A percentile compares a stretch with the other conserved stretches of the same genome.
Conservation (phyloP, 2,888 invertebrate species). For the Proisotoma minuta region DNA sequence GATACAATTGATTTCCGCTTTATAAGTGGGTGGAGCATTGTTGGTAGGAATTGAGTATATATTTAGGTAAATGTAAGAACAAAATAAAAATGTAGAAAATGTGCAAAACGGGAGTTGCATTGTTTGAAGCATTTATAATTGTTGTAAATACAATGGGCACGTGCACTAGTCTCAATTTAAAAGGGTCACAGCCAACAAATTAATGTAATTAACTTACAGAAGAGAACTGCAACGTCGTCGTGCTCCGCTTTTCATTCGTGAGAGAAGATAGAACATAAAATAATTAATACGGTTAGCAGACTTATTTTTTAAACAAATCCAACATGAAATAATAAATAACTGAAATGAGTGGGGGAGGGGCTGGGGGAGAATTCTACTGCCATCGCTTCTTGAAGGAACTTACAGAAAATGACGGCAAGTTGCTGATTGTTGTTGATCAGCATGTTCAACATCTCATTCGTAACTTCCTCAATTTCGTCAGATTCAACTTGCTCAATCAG, state of each 20-base stretch:
- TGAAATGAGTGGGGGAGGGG: too few species aligned
- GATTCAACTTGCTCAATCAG: conserved; percentile 78
- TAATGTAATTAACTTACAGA: conserved; percentile 39
- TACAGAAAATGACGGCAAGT: conserved; percentile 85
- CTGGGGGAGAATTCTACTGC: too few species aligned
- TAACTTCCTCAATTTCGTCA: conserved; percentile 91
- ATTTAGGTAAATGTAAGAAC: too few species aligned
- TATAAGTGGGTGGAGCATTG: too few species aligned
- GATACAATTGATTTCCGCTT: too few species aligned
- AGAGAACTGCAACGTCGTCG: conserved; percentile 52
- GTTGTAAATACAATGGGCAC: conserved; percentile 1
- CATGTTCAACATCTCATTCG: conserved; percentile 87
- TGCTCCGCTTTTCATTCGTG: conserved; percentile 47
- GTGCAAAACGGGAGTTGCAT: too few species aligned
- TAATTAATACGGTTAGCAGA: not conserved
- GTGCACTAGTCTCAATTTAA: conserved; percentile 6
- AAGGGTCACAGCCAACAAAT: conserved; percentile 9
- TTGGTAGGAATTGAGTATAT: too few species aligned
- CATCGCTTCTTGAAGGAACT: too few species aligned
- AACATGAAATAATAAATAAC: not conserved
- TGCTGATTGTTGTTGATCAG: conserved; percentile 82
- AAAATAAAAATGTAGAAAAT: too few species aligned
- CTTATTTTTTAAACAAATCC: too few species aligned
- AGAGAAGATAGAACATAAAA: conserved; percentile 8
- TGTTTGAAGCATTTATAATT: too few species aligned